Evolutionary conservation across 2,797 vertebrate genomes (phyloP), one percentile per base, ranked within the genome.

Genomic region (Orestias chungarensis): DNA sequence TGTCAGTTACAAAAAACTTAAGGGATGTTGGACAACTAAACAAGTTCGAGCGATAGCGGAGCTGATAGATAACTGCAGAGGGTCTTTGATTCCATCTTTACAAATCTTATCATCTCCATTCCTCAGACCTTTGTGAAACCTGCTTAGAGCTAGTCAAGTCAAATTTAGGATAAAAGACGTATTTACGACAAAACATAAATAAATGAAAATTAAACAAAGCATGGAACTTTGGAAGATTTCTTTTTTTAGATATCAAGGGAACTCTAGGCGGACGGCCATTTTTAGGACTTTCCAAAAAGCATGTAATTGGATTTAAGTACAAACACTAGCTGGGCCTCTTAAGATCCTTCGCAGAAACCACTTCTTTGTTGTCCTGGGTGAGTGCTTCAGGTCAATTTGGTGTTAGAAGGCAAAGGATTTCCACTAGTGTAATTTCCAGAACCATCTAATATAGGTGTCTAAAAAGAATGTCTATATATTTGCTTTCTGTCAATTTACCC

Each of bases 271-370:
- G 64, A 46, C 42, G 47, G 64, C 43, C 64, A 66, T 66, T 47
- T 66, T 44, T 43, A 64, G n/a, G 40, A 17, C 43, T 66, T 38
- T 66, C 43, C 64, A 66, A 46, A 47, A 23, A 47, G 35, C 38
- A 18, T 46, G 27, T 31, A 66, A 66, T 66, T 66, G 64, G 64
- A 46, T 66, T 66, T 31, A 66, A 31, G 42, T 47, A 27, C 40
- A 20, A 42, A 27, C 12, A 3, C 43, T 47, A 43, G 64, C 27
- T 47, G 42, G 64, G 64, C 42, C 64, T 31, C 42, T 47, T 29
- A 47, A 47, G 44, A 47, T 46, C 43, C 29, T 29, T 66, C 64
- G 27, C n/a, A 66, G 35, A 62, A 62, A 20, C 59, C 35, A n/a
- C 59, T 38, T 38, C 33, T 62, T 62, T 62, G 59, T 62, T n/a